Evolutionary conservation across 2,113 vertebrate genomes (phyloP).

Genomic region (Capra hircus): DNA sequence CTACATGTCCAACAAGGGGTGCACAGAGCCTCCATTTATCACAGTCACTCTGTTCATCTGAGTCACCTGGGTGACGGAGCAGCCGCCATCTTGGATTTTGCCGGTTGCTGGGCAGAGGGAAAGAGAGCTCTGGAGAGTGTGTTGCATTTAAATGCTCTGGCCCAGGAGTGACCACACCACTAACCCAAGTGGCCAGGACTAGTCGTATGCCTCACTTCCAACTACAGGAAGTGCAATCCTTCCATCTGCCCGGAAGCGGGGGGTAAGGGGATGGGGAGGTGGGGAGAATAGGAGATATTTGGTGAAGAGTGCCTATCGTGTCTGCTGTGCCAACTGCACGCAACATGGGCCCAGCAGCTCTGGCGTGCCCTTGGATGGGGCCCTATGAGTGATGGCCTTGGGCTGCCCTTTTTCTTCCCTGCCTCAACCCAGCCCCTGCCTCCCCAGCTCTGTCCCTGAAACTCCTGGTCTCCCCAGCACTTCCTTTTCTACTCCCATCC

Average conservation of each 20-base stretch:
- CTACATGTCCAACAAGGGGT: background rate
- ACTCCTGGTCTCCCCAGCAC: fast-evolving
- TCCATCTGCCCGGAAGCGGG: background rate
- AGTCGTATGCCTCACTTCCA: background rate
- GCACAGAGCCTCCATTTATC: background rate
- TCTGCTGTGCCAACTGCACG: background rate
- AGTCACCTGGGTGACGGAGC: background rate
- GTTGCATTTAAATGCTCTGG: background rate
- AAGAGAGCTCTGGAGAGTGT: background rate
- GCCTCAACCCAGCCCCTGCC: background rate
- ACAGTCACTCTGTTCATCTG: background rate
- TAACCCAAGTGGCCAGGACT: background rate
- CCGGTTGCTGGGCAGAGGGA: background rate
- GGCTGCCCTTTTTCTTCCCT: background rate
- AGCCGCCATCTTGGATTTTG: background rate
- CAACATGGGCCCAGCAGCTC: background rate
- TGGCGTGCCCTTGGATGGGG: background rate
- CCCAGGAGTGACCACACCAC: no score
- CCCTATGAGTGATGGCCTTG: fast-evolving
- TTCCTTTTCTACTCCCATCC: background rate
- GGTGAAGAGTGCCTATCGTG: background rate
- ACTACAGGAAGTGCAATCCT: background rate
- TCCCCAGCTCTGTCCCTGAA: background rate
- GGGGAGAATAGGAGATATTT: background rate
- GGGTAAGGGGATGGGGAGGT: background rate